Conservation (phyloP, 30 jellyfish, hydroid and myxozoan species). For the Hydractinia echinata region DNA sequence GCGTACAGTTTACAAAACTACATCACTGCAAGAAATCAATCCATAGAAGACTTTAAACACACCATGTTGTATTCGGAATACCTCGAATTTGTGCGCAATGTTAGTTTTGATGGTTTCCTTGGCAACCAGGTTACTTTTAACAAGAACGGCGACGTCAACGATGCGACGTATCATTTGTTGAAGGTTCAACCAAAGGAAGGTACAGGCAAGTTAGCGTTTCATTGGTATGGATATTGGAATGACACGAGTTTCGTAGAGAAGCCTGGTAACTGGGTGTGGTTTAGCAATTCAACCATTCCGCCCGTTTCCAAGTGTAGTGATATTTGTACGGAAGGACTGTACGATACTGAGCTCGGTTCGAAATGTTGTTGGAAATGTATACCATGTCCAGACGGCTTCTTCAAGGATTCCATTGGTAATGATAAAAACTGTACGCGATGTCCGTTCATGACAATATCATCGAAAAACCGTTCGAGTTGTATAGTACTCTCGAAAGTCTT, state of each 20-base stretch:
- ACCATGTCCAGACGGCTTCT: constrained; percentile 39
- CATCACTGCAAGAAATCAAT: constrained; percentile 1
- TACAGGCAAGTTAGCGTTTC: constrained; percentile 29
- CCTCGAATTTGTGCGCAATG: constrained; percentile 28
- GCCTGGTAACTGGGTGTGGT: constrained; percentile 17
- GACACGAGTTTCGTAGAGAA: background rate
- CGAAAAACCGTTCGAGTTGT: constrained; percentile 8
- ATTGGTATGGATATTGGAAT: constrained; percentile 15
- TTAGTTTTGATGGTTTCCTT: constrained; percentile 34
- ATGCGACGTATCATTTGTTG: constrained; percentile 6
- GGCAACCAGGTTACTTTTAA: constrained; percentile 28
- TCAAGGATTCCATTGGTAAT: constrained; percentile 17
- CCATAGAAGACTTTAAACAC: background rate
- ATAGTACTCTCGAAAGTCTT: background rate
- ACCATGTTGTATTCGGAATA: background rate
- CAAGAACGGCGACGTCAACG: constrained; percentile 6
- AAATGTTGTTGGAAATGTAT: constrained; percentile 29
- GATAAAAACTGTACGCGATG: constrained; percentile 3
- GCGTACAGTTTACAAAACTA: background rate
- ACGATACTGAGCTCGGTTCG: background rate
- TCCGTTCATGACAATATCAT: background rate
- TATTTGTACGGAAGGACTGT: constrained; percentile 19
- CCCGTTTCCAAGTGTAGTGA: constrained; percentile 38
- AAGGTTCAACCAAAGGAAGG: background rate
- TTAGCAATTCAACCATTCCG: constrained; percentile 10